Conservation (phyloP, 1,140 invertebrate species). For the Paraescarpia echinospica region DNA sequence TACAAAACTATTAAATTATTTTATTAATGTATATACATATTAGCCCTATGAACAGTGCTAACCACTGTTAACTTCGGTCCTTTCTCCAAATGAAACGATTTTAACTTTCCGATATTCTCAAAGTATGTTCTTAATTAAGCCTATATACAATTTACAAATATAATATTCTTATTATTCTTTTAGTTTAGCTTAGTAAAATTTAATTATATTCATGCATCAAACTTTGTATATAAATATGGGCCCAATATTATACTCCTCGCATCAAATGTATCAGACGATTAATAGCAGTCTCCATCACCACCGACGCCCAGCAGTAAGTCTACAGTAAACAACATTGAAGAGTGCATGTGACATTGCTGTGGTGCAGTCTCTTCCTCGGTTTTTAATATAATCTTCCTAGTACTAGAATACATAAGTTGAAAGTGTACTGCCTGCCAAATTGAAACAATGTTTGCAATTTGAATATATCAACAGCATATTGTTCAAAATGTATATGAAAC, state of each 20-base stretch:
- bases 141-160: not conserved
- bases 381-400: no score
- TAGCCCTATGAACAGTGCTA: no score
- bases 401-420: no score
- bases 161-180: not conserved
- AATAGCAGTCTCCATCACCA: not conserved
- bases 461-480: no score
- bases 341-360: not conserved
- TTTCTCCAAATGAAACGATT: not conserved
- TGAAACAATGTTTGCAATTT: no score
- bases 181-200: not conserved
- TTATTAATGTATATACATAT: not conserved
- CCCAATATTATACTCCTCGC: not conserved
- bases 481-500: no score
- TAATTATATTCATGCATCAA: not conserved
- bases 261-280: not conserved
- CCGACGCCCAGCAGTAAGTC: not conserved
- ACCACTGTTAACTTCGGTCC: not conserved
- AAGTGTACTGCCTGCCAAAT: no score
- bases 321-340: not conserved
- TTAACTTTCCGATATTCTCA: not conserved
- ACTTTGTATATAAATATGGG: not conserved
- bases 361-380: no score
- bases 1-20: not conserved
- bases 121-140: not conserved